These are phyloP conservation scores for Desmodus rotundus DNA, from an alignment of 2,113 vertebrate species.

Conservation along the genomic window DNA sequence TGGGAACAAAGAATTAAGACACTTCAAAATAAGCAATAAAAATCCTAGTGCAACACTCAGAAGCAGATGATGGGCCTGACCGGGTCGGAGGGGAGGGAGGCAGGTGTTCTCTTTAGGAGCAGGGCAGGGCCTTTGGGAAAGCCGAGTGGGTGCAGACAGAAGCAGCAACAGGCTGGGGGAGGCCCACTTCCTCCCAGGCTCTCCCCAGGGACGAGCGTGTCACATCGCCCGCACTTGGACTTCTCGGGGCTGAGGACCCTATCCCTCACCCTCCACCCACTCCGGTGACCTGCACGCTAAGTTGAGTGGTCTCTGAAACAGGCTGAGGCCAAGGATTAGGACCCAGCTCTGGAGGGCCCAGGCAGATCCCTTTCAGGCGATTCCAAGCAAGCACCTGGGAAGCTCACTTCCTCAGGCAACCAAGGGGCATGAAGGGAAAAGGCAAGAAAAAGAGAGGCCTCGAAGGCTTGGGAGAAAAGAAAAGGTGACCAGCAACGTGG, in stretches of 20 bases:
- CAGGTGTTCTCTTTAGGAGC: neutral
- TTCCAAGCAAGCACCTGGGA: neutral
- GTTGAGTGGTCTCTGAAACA: constrained; percentile 9
- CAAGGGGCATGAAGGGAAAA: neutral
- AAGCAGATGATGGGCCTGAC: neutral
- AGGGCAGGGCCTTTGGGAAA: neutral
- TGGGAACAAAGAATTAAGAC: constrained; percentile 69
- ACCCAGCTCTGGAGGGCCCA: neutral
- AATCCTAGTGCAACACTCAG: constrained; percentile 59
- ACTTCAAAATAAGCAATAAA: constrained; percentile 67
- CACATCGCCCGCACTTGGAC: neutral
- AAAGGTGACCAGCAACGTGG: constrained; percentile 47
- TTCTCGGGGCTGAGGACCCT: neutral
- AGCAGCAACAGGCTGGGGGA: neutral
- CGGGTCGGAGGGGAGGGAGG: neutral
- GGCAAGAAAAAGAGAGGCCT: neutral
- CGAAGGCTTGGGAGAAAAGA: constrained; percentile 54
- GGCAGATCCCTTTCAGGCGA: neutral
- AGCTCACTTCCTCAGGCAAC: neutral
- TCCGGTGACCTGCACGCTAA: neutral
- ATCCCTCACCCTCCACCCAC: neutral
- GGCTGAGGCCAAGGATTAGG: neutral
- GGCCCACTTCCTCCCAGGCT: neutral
- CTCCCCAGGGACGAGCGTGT: neutral
- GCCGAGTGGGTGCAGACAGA: neutral